A percentile compares a stretch with the other conserved stretches of the same genome.
Evolutionary conservation across 1,140 invertebrate species (phyloP).

Genomic region (Laodelphax striatellus): DNA sequence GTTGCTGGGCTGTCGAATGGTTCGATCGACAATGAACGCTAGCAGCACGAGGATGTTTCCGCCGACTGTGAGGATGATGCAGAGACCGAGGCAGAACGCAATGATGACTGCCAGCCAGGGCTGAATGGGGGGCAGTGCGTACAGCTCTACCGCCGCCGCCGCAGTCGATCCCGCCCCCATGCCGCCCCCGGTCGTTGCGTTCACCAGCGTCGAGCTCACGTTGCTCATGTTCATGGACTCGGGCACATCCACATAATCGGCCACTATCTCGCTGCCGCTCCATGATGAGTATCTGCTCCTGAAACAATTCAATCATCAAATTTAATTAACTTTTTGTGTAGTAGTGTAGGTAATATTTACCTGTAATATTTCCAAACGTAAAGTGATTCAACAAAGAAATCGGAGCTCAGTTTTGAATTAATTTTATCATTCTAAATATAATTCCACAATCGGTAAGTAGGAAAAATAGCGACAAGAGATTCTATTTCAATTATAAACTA

Average conservation of each 20-base stretch:
- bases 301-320: too few relatives aligned
- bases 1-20: slow-evolving; percentile 96
- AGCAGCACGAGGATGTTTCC: slow-evolving; percentile 95
- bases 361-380: too few relatives aligned
- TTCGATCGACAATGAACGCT: slow-evolving; percentile 92
- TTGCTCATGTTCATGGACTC: neutral
- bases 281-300: slow-evolving; percentile 10
- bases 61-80: slow-evolving; percentile 83
- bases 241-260: slow-evolving; percentile 7
- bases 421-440: too few relatives aligned
- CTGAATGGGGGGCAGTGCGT: slow-evolving; percentile 69
- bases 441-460: too few relatives aligned
- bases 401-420: too few relatives aligned
- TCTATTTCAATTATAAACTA: too few relatives aligned
- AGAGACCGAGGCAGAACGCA: slow-evolving; percentile 75
- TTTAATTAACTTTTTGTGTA: too few relatives aligned
- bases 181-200: slow-evolving; percentile 1
- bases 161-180: neutral
- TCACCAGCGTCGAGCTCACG: slow-evolving; percentile 14
- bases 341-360: too few relatives aligned
- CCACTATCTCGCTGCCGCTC: slow-evolving; percentile 10
- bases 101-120: slow-evolving; percentile 88
- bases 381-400: too few relatives aligned
- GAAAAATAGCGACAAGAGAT: too few relatives aligned
- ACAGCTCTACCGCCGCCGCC: slow-evolving; percentile 32